phyloP scores from a whole-genome alignment of 1,140 invertebrate species.

The Drosophila tani region DNA sequence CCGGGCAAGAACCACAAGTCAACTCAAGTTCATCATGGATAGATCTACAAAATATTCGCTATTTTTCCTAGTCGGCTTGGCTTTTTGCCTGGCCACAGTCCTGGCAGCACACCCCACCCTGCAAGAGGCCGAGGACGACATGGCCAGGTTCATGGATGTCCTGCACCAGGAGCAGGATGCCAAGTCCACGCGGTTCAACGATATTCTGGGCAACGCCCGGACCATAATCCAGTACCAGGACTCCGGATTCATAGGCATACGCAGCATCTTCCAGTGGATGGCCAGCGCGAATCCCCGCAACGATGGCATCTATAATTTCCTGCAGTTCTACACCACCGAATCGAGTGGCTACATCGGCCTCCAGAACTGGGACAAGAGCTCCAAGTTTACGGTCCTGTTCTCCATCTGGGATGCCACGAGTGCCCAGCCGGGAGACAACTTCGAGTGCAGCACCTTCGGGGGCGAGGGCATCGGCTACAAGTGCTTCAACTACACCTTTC shows the following conservation, averaged over 20 bases:
- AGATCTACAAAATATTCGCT: background rate
- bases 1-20: slow-evolving; percentile 12
- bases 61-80: background rate
- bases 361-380: slow-evolving; percentile 41
- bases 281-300: slow-evolving; percentile 23
- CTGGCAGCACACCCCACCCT: slow-evolving; percentile 2
- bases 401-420: slow-evolving; percentile 37
- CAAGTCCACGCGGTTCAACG: slow-evolving; percentile 14
- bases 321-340: slow-evolving; percentile 37
- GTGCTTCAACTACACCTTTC: slow-evolving; percentile 40
- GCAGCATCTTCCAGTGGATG: slow-evolving; percentile 45
- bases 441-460: slow-evolving; percentile 33
- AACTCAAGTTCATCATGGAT: slow-evolving; percentile 18
- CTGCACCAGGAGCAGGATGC: slow-evolving; percentile 9
- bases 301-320: slow-evolving; percentile 41
- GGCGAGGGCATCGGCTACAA: slow-evolving; percentile 36
- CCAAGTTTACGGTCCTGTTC: slow-evolving; percentile 32
- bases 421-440: slow-evolving; percentile 10
- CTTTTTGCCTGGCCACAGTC: background rate
- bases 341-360: slow-evolving; percentile 36
- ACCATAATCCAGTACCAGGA: slow-evolving; percentile 23
- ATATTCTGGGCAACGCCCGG: slow-evolving; percentile 36
- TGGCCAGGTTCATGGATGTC: slow-evolving; percentile 23
- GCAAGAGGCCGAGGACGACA: slow-evolving; percentile 29
- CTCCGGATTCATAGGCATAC: slow-evolving; percentile 20